Evolutionary conservation across 2,797 vertebrate species (phyloP).

Genomic region (Spizella passerina): DNA sequence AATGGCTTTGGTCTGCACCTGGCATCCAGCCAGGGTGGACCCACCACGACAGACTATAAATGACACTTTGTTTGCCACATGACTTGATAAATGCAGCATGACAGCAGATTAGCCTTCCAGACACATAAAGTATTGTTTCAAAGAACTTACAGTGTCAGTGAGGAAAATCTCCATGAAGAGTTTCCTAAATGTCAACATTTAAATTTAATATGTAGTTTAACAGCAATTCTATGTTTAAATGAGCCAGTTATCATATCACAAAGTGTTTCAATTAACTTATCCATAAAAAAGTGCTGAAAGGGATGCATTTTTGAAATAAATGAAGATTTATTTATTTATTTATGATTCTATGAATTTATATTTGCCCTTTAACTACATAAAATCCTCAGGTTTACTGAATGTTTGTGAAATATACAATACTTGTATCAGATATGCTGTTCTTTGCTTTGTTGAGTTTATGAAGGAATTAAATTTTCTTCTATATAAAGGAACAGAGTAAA

Average conservation of each 20-base stretch:
- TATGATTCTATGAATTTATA: neutral
- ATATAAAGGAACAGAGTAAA: neutral
- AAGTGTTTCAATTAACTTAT: constrained; percentile 25
- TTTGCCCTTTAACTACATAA: neutral
- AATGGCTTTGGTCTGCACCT: neutral
- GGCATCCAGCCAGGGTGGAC: neutral
- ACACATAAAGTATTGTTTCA: neutral
- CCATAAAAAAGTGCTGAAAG: neutral
- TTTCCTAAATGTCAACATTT: constrained; percentile 1
- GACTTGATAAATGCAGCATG: neutral
- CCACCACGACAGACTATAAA: neutral
- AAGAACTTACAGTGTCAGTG: neutral
- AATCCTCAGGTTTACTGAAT: neutral
- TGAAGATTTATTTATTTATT: neutral
- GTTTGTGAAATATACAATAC: neutral
- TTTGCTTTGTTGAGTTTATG: neutral
- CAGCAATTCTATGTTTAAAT: constrained; percentile 43
- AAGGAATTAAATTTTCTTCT: neutral
- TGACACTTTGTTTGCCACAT: neutral
- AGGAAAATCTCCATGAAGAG: neutral
- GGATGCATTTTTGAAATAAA: neutral
- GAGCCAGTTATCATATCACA: constrained; percentile 13
- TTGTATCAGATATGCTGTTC: neutral
- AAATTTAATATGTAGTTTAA: constrained; percentile 37
- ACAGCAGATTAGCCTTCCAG: neutral